Evolutionary conservation across 2,113 vertebrate species (phyloP), one percentile per base, ranked within the genome.

Genomic region (Tringa solitaria): DNA sequence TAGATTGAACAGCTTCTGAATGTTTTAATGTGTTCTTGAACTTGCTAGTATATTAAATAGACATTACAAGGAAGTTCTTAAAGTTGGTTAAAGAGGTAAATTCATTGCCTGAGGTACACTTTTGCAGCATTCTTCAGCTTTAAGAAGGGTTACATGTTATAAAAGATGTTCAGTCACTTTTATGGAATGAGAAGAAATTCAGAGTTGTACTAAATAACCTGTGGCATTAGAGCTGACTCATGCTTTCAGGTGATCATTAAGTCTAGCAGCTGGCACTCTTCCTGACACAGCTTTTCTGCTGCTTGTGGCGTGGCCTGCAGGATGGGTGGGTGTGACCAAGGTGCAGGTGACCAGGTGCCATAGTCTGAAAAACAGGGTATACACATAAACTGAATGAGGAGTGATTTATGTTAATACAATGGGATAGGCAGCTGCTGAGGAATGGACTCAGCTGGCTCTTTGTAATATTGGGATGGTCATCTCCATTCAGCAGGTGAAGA

Each of bases 381-480:
- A 43, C 57, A 37, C 24, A 35, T 21, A 46, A 43, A 43, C 0
- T 2, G 28, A 46, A 67, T 35, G 68, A 76, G 51, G 20, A 2
- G 4, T 33, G 26, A 7, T 73, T 72, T 35, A 3, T 37, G 2
- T 39, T 57, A 69, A 20, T 32, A 22, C 15, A 4, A 7, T 6
- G 24, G 17, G 20, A 72, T 27, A 39, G 83, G 37, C 50, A 54
- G n/a, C 59, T 86, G 45, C n/a, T 67, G 60, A 69, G 35, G 24
- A 70, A 19, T 28, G 60, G 21, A 45, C 43, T 75, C 15, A 28
- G 8, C 26, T 77, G 37, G 8, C 23, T 24, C 19, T 41, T 43
- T 68, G 27, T 23, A 9, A 33, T 26, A 4, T 9, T n/a, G 45
- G n/a, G 4, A 7, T 73, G 18, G 12, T 21, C 0, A 0, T 56